Conservation (phyloP, 2,888 invertebrate species). For the Tipula confusa region DNA sequence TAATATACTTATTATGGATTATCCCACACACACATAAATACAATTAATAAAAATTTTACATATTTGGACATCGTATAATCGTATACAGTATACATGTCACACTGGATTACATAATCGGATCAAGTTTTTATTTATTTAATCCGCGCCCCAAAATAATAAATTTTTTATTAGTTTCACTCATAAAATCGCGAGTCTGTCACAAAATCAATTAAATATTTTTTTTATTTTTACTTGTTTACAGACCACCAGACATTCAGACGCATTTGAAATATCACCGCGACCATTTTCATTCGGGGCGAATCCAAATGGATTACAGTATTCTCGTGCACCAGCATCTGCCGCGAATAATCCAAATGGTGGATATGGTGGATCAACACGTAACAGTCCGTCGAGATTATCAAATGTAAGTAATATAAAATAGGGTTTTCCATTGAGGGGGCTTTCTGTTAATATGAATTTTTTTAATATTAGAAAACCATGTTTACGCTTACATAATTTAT, state of each 20-base stretch:
- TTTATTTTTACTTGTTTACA: conserved; percentile 37
- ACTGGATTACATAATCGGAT: not conserved
- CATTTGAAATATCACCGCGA: conserved; percentile 49
- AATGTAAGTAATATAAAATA: not conserved
- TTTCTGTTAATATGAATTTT: too few relatives aligned
- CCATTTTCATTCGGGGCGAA: conserved; percentile 41
- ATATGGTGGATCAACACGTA: not conserved
- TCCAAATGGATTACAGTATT: conserved; percentile 30
- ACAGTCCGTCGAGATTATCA: not conserved
- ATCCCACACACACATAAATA: not conserved
- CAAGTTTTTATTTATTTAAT: not conserved
- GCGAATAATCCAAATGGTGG: not conserved
- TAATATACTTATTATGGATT: not conserved
- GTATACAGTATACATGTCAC: too few relatives aligned
- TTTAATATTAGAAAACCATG: too few relatives aligned
- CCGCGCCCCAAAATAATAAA: not conserved
- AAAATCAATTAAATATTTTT: not conserved
- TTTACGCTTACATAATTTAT: not conserved
- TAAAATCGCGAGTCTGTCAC: not conserved
- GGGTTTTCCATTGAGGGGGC: not conserved
- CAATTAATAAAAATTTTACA: not conserved
- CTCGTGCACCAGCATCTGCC: not conserved
- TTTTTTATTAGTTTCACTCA: too few relatives aligned
- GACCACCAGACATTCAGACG: conserved; percentile 45
- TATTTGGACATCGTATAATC: not conserved